Percentiles rank a stretch among this genome's conserved stretches.
phyloP scores from a whole-genome alignment of 1,140 invertebrate genomes.

The Panonychus citri region DNA sequence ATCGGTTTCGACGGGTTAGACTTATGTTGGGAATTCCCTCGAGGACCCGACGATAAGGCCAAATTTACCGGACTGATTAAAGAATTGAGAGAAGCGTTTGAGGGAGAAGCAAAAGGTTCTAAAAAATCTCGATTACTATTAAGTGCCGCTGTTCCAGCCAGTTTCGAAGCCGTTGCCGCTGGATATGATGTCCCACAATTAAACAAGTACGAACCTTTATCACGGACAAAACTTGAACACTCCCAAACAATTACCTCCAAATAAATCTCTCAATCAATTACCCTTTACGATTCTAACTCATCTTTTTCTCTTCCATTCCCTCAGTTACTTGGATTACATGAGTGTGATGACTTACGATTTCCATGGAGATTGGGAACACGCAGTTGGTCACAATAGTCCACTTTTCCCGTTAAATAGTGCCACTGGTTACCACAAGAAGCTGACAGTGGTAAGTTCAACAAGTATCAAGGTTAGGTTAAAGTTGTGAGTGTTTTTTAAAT shows the following conservation, averaged over 20 bases:
- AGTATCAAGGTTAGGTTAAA: too few relatives aligned
- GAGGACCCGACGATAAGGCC: slow-evolving; percentile 49
- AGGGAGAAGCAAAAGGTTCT: slow-evolving; percentile 56
- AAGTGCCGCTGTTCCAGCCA: slow-evolving; percentile 70
- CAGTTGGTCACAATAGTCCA: slow-evolving; percentile 28
- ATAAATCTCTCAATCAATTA: not conserved
- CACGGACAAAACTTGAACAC: too few relatives aligned
- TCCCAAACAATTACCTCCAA: too few relatives aligned
- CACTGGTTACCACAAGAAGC: slow-evolving; percentile 27
- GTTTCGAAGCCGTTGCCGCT: slow-evolving; percentile 70
- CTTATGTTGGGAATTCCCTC: slow-evolving; percentile 87
- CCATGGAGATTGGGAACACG: slow-evolving; percentile 18
- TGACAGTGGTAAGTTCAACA: slow-evolving; percentile 16
- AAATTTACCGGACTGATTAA: slow-evolving; percentile 19
- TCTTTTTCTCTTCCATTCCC: not conserved
- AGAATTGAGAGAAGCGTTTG: slow-evolving; percentile 63
- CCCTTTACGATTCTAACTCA: too few relatives aligned
- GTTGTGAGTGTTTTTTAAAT: not conserved
- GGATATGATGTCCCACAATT: slow-evolving; percentile 75
- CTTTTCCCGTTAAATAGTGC: slow-evolving; percentile 66
- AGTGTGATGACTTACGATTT: slow-evolving; percentile 23
- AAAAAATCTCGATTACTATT: slow-evolving; percentile 48
- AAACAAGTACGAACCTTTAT: slow-evolving; percentile 41
- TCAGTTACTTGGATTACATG: slow-evolving; percentile 23
- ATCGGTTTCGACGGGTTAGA: slow-evolving; percentile 86